Evolutionary conservation across 2,797 vertebrate genomes (phyloP).

Genomic region (Sebastes cheni): DNA sequence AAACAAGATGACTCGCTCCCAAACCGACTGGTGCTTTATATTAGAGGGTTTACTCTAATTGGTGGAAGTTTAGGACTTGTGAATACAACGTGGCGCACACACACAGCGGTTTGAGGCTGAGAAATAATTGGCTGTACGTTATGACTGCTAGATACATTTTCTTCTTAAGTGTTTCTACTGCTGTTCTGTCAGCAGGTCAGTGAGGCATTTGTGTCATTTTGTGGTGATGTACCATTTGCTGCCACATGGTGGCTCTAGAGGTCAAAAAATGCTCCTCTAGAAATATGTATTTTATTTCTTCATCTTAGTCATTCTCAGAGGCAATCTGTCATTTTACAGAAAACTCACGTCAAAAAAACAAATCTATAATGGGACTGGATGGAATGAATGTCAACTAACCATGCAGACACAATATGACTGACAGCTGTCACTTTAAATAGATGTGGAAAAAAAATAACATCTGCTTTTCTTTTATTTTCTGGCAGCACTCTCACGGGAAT

Average conservation of each 20-base stretch:
- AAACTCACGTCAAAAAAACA: constrained; percentile 23
- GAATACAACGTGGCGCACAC: constrained; percentile 29
- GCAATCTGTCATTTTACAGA: constrained; percentile 17
- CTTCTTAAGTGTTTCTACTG: constrained; percentile 24
- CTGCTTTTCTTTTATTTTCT: constrained; percentile 10
- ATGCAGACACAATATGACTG: constrained; percentile 18
- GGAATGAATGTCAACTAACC: constrained; percentile 36
- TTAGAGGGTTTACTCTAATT: constrained; percentile 67
- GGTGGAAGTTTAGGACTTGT: constrained; percentile 56
- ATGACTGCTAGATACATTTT: constrained; percentile 29
- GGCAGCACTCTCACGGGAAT: constrained; percentile 1
- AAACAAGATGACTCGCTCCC: constrained; percentile 54
- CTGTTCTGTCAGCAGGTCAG: constrained; percentile 32
- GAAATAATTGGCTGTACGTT: constrained; percentile 60
- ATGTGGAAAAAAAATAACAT: constrained; percentile 14
- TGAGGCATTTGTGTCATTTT: background rate
- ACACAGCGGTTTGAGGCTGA: constrained; percentile 14
- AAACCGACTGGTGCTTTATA: constrained; percentile 42
- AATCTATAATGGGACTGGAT: constrained; percentile 34
- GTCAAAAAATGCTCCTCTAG: constrained; percentile 68
- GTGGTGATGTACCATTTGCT: constrained; percentile 25
- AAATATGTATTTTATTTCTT: background rate
- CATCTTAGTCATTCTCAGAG: background rate
- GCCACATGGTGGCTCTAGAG: constrained; percentile 88
- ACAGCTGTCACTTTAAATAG: constrained; percentile 37